Base-by-base conservation (phyloP, 1,140 invertebrate species). In the Penaeus japonicus region DNA sequence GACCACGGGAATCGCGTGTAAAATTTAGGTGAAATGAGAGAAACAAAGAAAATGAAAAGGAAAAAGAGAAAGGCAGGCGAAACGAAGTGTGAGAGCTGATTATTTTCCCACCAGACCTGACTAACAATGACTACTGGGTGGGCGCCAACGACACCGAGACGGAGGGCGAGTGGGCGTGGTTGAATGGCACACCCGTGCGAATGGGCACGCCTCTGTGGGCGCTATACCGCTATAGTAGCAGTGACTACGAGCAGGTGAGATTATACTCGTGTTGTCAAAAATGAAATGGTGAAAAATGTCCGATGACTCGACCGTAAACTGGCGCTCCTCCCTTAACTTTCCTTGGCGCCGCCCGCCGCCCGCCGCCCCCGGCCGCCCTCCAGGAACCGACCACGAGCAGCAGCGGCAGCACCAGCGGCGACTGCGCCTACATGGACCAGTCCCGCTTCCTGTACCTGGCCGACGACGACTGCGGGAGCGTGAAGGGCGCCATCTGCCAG, bases 131-230 rank as follows among this genome's bases (percentile, higher is more conserved):
- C 65, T 84, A 84, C 83, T 84, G 83, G 83, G 62, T 84, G 30
- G 83, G 83, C 1, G 83, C 32, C 17, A 84, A 39, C 12, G 83
- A 84, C 65, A 32, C 17, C 30, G 47, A 17, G 17, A 15, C 39
- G 35, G 83, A 84, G 65, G n/a, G 39, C 3, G 27, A 10, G 35
- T 84, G 83, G 83, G 15, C 15, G 24, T 84, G 83, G 83, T 10
- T 84, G 4, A 32, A 84, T 47, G 65, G 62, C 2, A 47, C 62
- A 0, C 62, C 62, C 30, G 62, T 84, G 32, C 39, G 15, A 12
- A n/a, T n/a, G 17, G 47, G 83, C 20, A n/a, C 83, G 7, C 83
- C 83, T 1, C 83, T 84, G 22, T 84, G 83, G 83, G 83, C 83
- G 32, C 62, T 84, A 7, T 17, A 73, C 12, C 47, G 62, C 20